These are phyloP conservation scores for Darevskia mixta DNA, from an alignment of 2,797 vertebrate species.

Conservation along the genomic window DNA sequence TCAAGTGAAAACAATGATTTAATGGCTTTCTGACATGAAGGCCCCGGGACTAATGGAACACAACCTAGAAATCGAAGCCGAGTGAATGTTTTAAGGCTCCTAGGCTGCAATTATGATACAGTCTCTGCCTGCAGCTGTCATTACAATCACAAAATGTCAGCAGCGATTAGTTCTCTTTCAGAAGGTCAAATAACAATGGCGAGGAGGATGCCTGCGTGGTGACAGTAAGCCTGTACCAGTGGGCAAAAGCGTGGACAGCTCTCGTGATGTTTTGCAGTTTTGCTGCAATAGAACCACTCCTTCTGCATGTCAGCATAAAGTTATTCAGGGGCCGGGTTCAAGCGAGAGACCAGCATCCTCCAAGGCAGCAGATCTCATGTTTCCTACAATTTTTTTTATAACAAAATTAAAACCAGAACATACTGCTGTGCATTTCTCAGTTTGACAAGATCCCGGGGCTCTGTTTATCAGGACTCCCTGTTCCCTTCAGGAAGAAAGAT, in stretches of 20 bases:
- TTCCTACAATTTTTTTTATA: not conserved
- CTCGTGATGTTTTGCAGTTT: not conserved
- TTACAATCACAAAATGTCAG: slow-evolving; percentile 26
- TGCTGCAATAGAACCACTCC: too few species aligned
- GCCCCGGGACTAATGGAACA: slow-evolving; percentile 66
- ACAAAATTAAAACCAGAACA: not conserved
- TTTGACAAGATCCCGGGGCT: not conserved
- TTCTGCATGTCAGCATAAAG: not conserved
- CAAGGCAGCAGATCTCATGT: not conserved
- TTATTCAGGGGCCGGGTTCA: not conserved
- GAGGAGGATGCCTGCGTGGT: not conserved
- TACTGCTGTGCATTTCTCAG: not conserved
- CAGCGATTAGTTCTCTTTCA: slow-evolving; percentile 59
- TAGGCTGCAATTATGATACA: slow-evolving; percentile 57
- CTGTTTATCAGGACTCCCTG: not conserved
- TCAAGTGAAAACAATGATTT: slow-evolving; percentile 66
- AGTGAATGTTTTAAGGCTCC: slow-evolving; percentile 49
- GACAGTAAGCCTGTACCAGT: not conserved
- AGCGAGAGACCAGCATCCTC: not conserved
- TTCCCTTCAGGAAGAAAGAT: not conserved
- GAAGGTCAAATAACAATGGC: slow-evolving; percentile 51
- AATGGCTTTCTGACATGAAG: slow-evolving; percentile 52
- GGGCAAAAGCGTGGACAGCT: not conserved
- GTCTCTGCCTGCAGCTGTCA: slow-evolving; percentile 62
- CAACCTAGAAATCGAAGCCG: slow-evolving; percentile 61